Base-by-base conservation (phyloP, 2,113 vertebrate genomes). In the Taxidea taxus region DNA sequence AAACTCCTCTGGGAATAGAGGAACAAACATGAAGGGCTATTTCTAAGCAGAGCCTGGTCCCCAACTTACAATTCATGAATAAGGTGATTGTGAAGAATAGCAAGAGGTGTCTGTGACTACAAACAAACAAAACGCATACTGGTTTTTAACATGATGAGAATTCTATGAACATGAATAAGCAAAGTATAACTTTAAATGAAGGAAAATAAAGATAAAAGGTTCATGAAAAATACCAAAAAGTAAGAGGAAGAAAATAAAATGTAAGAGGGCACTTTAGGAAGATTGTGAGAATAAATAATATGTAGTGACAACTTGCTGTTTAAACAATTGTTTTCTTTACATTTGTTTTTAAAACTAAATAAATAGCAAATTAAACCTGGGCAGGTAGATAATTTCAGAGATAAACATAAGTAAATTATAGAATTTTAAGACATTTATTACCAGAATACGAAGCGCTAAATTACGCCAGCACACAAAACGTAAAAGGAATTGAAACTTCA, bases 1-100 rank as follows among this genome's bases (percentile, higher is more conserved):
- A 62, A 85, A 91, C 81, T 94, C 98, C 96, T 87, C 60, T 68
- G 97, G 97, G 98, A 94, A 80, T n/a, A 91, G 72, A 87, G 74
- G 39, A 47, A 54, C 64, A 86, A 83, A 86, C 78, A 80, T 5
- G 58, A 94, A 96, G 78, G 95, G 87, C 94, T 89, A 87, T 97
- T 97, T 95, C 94, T 89, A 94, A 95, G 91, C 97, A 94, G 70
- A 96, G 89, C 31, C 93, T 92, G 87, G 25, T 82, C 49, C 92
- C 90, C 21, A 88, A 92, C 84, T 93, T 94, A 91, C 21, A 51
- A 51, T 77, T 80, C 80, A 95, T 82, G 68, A 95, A 94, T 95
- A 87, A 80, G 82, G 78, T 62, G 86, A 89, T 54, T 81, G 68
- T 84, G 78, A 51, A 75, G 68, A 83, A 56, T 47, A 83, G 42